Conservation (phyloP, 2,797 vertebrate genomes). For the Moxostoma hubbsi region DNA sequence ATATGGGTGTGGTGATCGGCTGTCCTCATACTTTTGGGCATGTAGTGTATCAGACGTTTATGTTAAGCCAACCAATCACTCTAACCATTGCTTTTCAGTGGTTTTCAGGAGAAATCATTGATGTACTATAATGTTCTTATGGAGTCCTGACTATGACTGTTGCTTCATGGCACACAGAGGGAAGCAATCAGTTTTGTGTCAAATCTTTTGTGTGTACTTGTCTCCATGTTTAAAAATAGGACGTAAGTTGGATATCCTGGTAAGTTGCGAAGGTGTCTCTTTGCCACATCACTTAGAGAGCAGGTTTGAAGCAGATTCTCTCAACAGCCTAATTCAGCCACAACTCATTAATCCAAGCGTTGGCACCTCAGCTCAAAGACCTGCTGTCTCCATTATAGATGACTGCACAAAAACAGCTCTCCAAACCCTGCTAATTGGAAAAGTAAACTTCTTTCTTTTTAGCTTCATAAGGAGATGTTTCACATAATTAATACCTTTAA, state of each 20-base stretch:
- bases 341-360: constrained; percentile 57
- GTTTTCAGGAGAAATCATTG: background rate
- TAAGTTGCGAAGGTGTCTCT: constrained; percentile 33
- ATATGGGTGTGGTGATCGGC: too few species aligned
- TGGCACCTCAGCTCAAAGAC: constrained; percentile 35
- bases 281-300: constrained; percentile 41
- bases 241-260: constrained; percentile 19
- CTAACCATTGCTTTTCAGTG: background rate
- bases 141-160: background rate
- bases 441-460: constrained; percentile 44
- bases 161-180: background rate
- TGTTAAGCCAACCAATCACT: background rate
- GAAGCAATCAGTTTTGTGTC: background rate
- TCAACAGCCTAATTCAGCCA: constrained; percentile 47
- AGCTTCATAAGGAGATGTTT: constrained; percentile 29
- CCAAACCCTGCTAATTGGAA: constrained; percentile 56
- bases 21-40: too few species aligned
- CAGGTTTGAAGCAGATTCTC: constrained; percentile 52
- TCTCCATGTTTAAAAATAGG: background rate
- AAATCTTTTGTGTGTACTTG: background rate
- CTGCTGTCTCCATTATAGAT: constrained; percentile 52
- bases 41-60: too few species aligned
- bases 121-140: background rate
- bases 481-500: constrained; percentile 5
- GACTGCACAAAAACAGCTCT: constrained; percentile 45